Conservation (phyloP, 2,113 vertebrate species). For the Chloebia gouldiae region DNA sequence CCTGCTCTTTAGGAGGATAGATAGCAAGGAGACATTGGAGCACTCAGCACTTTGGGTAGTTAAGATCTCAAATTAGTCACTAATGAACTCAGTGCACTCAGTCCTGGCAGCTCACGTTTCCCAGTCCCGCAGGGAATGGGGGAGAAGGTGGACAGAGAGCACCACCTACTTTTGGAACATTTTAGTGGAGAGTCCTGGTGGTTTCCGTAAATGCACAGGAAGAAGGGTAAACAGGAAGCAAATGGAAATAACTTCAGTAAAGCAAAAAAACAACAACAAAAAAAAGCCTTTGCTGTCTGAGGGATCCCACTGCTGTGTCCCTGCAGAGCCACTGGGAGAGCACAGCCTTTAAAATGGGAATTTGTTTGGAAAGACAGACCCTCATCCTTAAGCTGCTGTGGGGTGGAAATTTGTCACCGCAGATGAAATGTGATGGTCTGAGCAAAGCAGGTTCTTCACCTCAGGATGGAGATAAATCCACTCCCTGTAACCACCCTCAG, state of each 20-base stretch:
- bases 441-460: neutral
- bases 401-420: neutral
- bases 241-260: neutral
- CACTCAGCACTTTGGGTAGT: neutral
- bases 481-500: neutral
- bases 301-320: neutral
- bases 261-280: neutral
- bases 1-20: neutral
- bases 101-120: neutral
- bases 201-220: neutral
- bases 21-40: neutral
- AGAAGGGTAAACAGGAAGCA: neutral
- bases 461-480: neutral
- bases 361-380: neutral
- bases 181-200: neutral
- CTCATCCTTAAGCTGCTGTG: neutral
- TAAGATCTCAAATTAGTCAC: neutral
- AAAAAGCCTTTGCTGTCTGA: neutral
- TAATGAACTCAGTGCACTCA: neutral
- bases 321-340: neutral
- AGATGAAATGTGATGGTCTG: neutral
- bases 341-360: neutral
- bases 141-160: conserved; percentile 22
- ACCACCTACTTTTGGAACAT: neutral
- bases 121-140: neutral